Evolutionary conservation across 53 echinoderm and acorn worm species (phyloP), one percentile per base, ranked within the genome.

Genomic region (Astropecten irregularis): DNA sequence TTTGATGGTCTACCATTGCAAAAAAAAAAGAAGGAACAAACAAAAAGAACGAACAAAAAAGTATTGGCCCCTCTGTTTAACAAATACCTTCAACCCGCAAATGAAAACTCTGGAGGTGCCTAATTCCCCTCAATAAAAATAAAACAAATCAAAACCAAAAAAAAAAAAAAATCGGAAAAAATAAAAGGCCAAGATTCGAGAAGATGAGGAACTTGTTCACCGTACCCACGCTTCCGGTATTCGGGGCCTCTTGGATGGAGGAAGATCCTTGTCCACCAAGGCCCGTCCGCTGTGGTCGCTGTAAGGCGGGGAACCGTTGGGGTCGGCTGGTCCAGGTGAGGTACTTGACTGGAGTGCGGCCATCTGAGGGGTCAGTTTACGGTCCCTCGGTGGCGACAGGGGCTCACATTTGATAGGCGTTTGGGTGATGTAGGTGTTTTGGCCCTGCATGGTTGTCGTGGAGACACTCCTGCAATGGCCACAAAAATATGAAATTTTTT

Each of bases 371-470:
- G 40, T 52, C 58, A 83, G 82, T 71, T 90, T 93, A 54, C 86
- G 86, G 59, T 96, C 96, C 69, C 93, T 93, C 25, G 96, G 96
- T 13, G 96, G 96, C 46, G 96, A 96, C 60, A 96, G 88, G 44
- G 96, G 96, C 71, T 96, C 96, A 76, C 96, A 96, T 82, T 96
- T 96, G 89, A 96, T 96, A 36, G 91, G 68, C 31, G 79, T 62
- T 9, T 59, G 47, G 31, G 60, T 44, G 48, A n/a, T 61, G 79
- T 59, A 79, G 22, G 79, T 32, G 48, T 60, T 61, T 44, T 29
- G 79, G 25, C 61, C 79, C 31, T 38, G 62, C 79, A 79, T 60
- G 44, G 79, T 61, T 31, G 76, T 21, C n/a, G 79, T 79, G 61
- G 60, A 40, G 35, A 79, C 22, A 33, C 79, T 79, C 62, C 79